A percentile compares a stretch with the other conserved stretches of the same genome.
These are phyloP conservation scores for Trachops cirrhosus DNA, from an alignment of 2,797 vertebrate genomes.

Conservation along the genomic window DNA sequence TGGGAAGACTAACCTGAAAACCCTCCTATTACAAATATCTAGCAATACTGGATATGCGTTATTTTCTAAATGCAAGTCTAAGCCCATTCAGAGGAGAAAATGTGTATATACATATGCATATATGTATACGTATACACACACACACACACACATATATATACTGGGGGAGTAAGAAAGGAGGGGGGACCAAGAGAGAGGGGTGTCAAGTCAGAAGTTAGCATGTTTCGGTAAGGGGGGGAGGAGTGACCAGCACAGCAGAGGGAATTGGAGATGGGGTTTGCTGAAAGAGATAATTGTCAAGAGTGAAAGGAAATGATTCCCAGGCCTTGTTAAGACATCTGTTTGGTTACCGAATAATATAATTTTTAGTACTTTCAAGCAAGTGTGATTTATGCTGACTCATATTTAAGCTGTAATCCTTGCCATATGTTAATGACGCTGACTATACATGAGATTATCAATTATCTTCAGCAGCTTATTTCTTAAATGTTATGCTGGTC, in stretches of 20 bases:
- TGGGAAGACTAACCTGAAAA: slow-evolving; percentile 1
- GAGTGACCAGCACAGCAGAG: neutral
- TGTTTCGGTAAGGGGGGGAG: neutral
- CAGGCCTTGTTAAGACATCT: neutral
- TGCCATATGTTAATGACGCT: neutral
- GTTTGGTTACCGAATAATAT: neutral
- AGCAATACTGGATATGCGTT: neutral
- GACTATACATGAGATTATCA: neutral
- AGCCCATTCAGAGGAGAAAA: neutral
- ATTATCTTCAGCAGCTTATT: slow-evolving; percentile 12
- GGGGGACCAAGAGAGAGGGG: neutral
- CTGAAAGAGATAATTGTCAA: neutral
- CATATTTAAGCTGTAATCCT: neutral
- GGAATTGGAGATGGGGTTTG: neutral
- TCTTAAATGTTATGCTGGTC: slow-evolving; percentile 60
- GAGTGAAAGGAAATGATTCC: neutral
- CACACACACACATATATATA: neutral
- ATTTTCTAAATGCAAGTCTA: neutral
- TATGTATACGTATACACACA: neutral
- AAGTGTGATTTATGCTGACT: slow-evolving; percentile 40
- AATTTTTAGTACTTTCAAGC: neutral
- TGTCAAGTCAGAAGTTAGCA: neutral
- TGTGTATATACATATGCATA: neutral
- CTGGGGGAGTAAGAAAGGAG: neutral
- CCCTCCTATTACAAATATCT: neutral